A percentile compares a stretch with the other conserved stretches of the same genome.
phyloP scores from a whole-genome alignment of 2,113 vertebrate genomes.

The Polypterus bichir region DNA sequence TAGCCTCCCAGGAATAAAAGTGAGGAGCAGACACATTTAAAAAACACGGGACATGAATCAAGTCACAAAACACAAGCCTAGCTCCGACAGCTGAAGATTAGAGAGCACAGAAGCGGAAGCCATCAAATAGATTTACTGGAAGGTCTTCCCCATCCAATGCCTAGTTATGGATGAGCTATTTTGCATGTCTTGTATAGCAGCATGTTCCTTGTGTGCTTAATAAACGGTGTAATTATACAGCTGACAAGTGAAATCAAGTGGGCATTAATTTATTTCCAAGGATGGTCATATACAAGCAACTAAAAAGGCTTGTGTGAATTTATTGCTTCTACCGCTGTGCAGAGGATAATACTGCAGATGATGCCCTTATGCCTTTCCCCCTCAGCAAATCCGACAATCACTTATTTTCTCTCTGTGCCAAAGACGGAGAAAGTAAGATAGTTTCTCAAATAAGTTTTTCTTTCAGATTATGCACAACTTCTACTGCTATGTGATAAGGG shows the following conservation, averaged over 20 bases:
- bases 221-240: conserved; percentile 14
- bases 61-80: too few species aligned
- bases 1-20: too few species aligned
- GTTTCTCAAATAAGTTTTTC: too few species aligned
- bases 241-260: conserved; percentile 16
- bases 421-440: too few species aligned
- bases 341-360: not conserved
- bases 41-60: too few species aligned
- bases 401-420: too few species aligned
- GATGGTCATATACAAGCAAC: conserved; percentile 15
- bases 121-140: not conserved
- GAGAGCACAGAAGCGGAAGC: too few species aligned
- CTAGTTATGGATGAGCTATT: conserved; percentile 7
- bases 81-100: too few species aligned
- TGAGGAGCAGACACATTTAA: too few species aligned
- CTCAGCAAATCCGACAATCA: too few species aligned
- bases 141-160: conserved; percentile 18
- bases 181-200: conserved; percentile 6
- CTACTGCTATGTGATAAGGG: too few species aligned
- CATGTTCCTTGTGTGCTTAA: conserved; percentile 4
- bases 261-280: conserved; percentile 19
- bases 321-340: conserved; percentile 7
- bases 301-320: conserved; percentile 5
- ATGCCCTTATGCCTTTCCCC: conserved; percentile 4
- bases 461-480: too few species aligned